Conservation (phyloP, 2,888 invertebrate species). For the Galerucella calmariensis region DNA sequence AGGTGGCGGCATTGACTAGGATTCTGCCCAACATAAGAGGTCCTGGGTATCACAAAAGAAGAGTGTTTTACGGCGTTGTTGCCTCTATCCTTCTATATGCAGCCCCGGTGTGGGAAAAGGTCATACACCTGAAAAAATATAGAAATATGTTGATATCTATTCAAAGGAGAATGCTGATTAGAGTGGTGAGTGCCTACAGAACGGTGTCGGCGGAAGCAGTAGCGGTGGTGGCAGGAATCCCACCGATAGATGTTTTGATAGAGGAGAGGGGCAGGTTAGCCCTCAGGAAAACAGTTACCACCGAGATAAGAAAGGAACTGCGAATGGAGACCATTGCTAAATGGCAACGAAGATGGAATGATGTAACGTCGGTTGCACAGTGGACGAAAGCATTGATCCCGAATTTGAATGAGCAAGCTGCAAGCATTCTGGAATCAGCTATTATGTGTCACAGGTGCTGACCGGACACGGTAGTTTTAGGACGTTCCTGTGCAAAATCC, state of each 20-base stretch:
- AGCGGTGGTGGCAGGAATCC: background rate
- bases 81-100: too few species aligned
- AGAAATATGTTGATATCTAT: background rate
- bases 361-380: too few species aligned
- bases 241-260: background rate
- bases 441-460: background rate
- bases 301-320: background rate
- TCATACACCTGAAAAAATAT: background rate
- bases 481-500: background rate
- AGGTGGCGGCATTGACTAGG: too few species aligned
- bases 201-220: background rate
- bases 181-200: conserved; percentile 1
- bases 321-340: background rate
- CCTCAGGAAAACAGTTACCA: background rate
- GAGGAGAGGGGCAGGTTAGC: background rate
- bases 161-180: background rate
- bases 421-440: background rate
- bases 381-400: background rate
- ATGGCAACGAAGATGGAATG: background rate
- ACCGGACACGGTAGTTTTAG: conserved; percentile 9
- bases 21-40: too few species aligned
- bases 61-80: too few species aligned
- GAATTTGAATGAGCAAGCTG: background rate
- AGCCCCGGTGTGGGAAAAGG: too few species aligned
- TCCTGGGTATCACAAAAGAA: too few species aligned